Conservation (phyloP, 2,113 vertebrate species). For the Zosterops hypoxanthus region DNA sequence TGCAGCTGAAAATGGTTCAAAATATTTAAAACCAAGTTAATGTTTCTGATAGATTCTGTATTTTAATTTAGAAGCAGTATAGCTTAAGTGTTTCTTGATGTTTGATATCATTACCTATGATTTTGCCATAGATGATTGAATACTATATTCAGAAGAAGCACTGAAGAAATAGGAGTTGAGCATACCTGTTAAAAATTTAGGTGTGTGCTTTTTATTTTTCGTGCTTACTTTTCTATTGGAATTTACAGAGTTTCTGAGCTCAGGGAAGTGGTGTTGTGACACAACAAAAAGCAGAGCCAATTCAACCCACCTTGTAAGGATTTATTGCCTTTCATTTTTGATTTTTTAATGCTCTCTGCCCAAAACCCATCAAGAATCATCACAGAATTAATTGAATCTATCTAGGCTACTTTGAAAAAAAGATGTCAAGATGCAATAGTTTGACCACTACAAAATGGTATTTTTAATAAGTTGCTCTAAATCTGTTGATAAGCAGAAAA, state of each 20-base stretch:
- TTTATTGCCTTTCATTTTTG: background rate
- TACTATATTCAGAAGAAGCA: background rate
- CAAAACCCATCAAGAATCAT: background rate
- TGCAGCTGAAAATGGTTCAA: background rate
- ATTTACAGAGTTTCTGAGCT: background rate
- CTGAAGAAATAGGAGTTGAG: background rate
- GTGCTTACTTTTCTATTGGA: background rate
- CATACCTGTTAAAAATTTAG: background rate
- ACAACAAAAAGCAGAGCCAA: background rate
- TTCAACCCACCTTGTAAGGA: background rate
- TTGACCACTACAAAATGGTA: background rate
- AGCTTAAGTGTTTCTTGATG: constrained; percentile 10
- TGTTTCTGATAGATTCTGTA: background rate
- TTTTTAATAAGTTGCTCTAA: background rate
- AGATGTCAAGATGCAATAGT: background rate
- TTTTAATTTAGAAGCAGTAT: constrained; percentile 57
- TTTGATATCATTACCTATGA: background rate
- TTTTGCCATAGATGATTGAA: background rate
- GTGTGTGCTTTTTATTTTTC: background rate
- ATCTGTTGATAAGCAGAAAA: background rate
- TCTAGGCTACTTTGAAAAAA: background rate
- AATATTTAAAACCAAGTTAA: background rate
- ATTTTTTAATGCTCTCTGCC: background rate
- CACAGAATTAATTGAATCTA: background rate
- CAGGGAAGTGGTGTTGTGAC: background rate